Percentiles rank a stretch among this genome's conserved stretches.
These are phyloP conservation scores for Hydraecia micacea DNA, from an alignment of 2,888 invertebrate species.

Conservation along the genomic window DNA sequence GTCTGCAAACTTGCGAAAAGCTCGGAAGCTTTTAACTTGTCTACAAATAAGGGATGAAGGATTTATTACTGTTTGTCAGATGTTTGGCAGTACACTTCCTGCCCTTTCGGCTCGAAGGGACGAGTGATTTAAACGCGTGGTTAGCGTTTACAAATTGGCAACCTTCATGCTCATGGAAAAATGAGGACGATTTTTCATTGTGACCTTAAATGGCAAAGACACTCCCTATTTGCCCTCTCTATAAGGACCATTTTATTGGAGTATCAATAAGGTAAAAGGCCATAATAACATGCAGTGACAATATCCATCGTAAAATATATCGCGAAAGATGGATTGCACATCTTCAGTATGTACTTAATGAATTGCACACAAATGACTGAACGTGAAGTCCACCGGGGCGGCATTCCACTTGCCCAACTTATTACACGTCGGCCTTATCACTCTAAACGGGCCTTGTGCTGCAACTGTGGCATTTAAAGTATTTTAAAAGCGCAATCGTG, in stretches of 20 bases:
- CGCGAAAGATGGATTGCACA: constrained; percentile 33
- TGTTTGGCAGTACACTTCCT: constrained; percentile 59
- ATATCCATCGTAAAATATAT: constrained; percentile 51
- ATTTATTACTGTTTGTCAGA: constrained; percentile 59
- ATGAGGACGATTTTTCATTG: constrained; percentile 69
- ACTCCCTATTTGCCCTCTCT: constrained; percentile 57
- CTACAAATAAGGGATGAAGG: constrained; percentile 37
- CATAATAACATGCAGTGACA: constrained; percentile 56
- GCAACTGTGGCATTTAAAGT: constrained; percentile 65
- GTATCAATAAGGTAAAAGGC: constrained; percentile 54
- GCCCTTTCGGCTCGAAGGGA: constrained; percentile 50
- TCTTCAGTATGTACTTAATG: constrained; percentile 40
- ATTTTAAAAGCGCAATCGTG: constrained; percentile 70
- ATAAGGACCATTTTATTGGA: constrained; percentile 63
- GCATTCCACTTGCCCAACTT: constrained; percentile 55
- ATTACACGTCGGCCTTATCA: constrained; percentile 63
- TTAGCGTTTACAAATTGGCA: constrained; percentile 70
- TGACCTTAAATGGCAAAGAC: constrained; percentile 61
- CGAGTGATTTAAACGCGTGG: constrained; percentile 68
- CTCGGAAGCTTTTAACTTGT: constrained; percentile 32
- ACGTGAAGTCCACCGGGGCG: constrained; percentile 29
- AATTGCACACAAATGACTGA: constrained; percentile 39
- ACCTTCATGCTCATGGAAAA: constrained; percentile 65
- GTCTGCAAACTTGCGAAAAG: constrained; percentile 19
- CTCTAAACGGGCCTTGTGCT: constrained; percentile 50